Percentiles rank a stretch among this genome's conserved stretches.
phyloP scores from a whole-genome alignment of 2,888 invertebrate species.

The Morpho deidamia region DNA sequence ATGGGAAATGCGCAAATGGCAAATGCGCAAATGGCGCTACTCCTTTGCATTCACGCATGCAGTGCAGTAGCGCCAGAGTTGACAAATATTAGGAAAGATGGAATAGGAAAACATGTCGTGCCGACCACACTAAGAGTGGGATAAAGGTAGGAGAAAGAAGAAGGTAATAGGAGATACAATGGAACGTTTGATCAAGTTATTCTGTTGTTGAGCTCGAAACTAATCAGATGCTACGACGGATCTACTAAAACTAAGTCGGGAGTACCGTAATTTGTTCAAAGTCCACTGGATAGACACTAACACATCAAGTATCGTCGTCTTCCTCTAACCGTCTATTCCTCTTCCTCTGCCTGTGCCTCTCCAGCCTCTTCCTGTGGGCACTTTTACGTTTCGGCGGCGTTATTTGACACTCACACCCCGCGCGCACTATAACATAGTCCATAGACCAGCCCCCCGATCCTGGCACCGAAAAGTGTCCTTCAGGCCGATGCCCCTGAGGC shows the following conservation, averaged over 20 bases:
- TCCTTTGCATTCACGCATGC: too few species aligned
- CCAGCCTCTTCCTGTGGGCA: constrained; percentile 39
- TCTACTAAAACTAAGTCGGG: constrained; percentile 44
- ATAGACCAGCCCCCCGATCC: constrained; percentile 83
- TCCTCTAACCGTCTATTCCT: constrained; percentile 51
- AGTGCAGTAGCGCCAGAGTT: too few species aligned
- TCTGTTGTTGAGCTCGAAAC: not conserved
- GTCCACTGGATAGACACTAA: constrained; percentile 53
- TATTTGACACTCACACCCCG: constrained; percentile 91
- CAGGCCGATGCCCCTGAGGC: constrained; percentile 54
- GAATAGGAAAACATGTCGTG: too few species aligned
- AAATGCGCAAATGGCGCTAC: too few species aligned
- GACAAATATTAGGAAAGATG: too few species aligned
- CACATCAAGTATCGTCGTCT: constrained; percentile 61
- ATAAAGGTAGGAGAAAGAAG: too few species aligned
- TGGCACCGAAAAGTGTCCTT: constrained; percentile 68
- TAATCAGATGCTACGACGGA: constrained; percentile 20
- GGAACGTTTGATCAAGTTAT: too few species aligned
- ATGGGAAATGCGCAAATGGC: too few species aligned
- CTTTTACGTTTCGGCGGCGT: constrained; percentile 75
- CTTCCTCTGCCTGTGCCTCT: constrained; percentile 56
- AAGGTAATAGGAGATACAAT: too few species aligned
- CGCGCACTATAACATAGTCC: constrained; percentile 89
- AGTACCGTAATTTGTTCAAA: constrained; percentile 52
- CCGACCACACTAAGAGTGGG: too few species aligned